Evolutionary conservation across 2,113 vertebrate species (phyloP).

Genomic region (Amia ocellicauda): DNA sequence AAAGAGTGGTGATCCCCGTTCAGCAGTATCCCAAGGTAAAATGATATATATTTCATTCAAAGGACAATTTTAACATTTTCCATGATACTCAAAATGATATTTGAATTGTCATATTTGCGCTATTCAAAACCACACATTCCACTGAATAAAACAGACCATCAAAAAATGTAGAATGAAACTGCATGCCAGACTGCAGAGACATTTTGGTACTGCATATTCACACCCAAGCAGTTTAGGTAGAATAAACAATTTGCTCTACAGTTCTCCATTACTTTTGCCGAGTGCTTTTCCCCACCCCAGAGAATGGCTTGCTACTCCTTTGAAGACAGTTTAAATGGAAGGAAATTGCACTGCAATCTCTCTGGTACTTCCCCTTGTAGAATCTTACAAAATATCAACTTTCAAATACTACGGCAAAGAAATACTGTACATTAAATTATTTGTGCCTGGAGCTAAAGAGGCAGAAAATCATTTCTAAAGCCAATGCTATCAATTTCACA

Average conservation of each 20-base stretch:
- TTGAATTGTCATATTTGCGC: too few species aligned
- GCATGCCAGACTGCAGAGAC: too few species aligned
- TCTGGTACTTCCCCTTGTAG: not conserved
- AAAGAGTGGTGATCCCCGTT: slow-evolving; percentile 92
- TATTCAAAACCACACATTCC: too few species aligned
- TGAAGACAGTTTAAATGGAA: not conserved
- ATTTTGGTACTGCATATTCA: too few species aligned
- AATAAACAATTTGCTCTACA: not conserved
- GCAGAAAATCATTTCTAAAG: slow-evolving; percentile 27
- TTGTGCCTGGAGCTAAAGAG: slow-evolving; percentile 21
- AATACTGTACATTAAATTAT: slow-evolving; percentile 17
- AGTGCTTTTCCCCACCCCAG: not conserved
- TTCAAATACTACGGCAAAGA: not conserved
- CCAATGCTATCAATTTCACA: slow-evolving; percentile 23
- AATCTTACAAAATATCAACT: not conserved
- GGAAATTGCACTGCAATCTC: not conserved
- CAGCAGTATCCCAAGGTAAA: slow-evolving; percentile 98
- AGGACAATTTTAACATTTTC: too few species aligned
- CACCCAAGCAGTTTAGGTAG: too few species aligned
- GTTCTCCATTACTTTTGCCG: not conserved
- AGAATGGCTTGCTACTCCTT: not conserved
- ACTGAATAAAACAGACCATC: too few species aligned
- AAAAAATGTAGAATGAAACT: too few species aligned
- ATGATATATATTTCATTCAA: too few species aligned
- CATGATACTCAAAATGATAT: too few species aligned